These are phyloP conservation scores for Periophthalmus magnuspinnatus DNA, from an alignment of 2,797 vertebrate species.

Conservation along the genomic window DNA sequence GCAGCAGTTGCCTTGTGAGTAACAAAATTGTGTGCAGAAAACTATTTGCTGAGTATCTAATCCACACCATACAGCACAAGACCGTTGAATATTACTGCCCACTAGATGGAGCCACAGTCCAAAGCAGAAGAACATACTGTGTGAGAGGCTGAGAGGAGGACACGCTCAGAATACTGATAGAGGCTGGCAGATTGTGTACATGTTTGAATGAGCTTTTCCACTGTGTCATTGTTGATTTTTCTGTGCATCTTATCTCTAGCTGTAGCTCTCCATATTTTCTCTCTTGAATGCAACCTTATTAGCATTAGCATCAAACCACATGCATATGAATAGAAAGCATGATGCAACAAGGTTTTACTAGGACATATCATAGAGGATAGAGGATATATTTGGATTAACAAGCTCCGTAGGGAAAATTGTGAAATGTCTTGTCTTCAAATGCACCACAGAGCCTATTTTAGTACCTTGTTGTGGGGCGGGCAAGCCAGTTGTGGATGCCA, in stretches of 20 bases:
- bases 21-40: no score
- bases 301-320: conserved; percentile 9
- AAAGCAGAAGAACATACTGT: background rate
- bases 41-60: no score
- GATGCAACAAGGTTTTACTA: conserved; percentile 19
- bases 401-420: conserved; percentile 23
- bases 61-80: no score
- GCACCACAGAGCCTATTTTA: conserved; percentile 12
- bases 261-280: conserved; percentile 2
- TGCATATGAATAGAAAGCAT: conserved; percentile 1
- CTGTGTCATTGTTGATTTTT: conserved; percentile 20
- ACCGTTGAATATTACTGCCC: conserved; percentile 6
- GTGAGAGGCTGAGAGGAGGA: background rate
- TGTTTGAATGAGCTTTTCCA: conserved; percentile 6
- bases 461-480: conserved; percentile 12
- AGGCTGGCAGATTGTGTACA: background rate
- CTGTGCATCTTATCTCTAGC: conserved; percentile 14
- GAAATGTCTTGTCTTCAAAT: conserved; percentile 16
- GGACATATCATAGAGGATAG: conserved; percentile 19
- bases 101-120: conserved; percentile 65
- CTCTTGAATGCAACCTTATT: conserved; percentile 19
- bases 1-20: no score
- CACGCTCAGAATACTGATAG: background rate
- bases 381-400: conserved; percentile 26
- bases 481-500: conserved; percentile 8